These are phyloP conservation scores for Zapornia atra DNA, from an alignment of 2,113 vertebrate species.

Conservation along the genomic window DNA sequence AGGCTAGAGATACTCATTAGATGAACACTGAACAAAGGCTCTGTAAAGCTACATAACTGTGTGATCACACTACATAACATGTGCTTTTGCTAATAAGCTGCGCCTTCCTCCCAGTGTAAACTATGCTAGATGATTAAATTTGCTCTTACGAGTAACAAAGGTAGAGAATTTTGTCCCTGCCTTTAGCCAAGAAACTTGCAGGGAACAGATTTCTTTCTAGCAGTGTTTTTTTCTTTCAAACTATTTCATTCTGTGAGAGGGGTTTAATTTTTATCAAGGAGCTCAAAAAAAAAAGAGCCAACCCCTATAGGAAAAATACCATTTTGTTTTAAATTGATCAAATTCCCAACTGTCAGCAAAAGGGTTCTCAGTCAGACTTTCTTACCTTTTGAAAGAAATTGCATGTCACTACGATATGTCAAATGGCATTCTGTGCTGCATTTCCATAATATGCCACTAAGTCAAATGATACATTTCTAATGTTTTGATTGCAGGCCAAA, in stretches of 20 bases:
- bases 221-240: neutral
- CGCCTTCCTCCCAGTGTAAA: neutral
- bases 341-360: neutral
- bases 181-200: neutral
- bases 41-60: neutral
- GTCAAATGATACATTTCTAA: neutral
- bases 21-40: neutral
- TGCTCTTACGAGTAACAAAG: neutral
- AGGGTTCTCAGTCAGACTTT: neutral
- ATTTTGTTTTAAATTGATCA: neutral
- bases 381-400: neutral
- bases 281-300: neutral
- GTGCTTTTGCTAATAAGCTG: neutral
- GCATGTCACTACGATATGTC: neutral
- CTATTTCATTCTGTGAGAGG: neutral
- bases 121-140: neutral
- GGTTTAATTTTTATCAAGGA: neutral
- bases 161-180: neutral
- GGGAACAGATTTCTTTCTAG: neutral
- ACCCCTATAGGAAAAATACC: neutral
- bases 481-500: neutral
- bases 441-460: neutral
- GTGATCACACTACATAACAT: neutral
- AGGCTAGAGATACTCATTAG: neutral
- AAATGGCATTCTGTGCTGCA: neutral